Conservation (phyloP, 1,140 invertebrate species). For the Drosophila paulistorum region DNA sequence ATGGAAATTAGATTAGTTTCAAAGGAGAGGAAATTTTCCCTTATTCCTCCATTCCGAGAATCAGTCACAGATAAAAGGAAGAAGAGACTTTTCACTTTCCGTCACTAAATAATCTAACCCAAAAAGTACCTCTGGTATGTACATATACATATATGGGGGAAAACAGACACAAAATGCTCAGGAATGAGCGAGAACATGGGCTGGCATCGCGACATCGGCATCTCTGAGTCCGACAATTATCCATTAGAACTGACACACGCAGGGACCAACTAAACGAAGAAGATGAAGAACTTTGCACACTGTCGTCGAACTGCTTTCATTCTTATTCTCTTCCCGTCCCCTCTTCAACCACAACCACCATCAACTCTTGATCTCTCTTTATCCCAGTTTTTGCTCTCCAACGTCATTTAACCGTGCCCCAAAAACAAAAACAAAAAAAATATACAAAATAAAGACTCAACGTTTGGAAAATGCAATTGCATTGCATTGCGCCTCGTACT, state of each 20-base stretch:
- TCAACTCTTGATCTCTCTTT: neutral
- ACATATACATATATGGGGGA: slow-evolving; percentile 9
- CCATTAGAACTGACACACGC: slow-evolving; percentile 78
- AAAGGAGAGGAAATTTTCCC: too few relatives aligned
- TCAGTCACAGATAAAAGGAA: too few relatives aligned
- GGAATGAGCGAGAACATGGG: slow-evolving; percentile 32
- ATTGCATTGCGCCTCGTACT: slow-evolving; percentile 25
- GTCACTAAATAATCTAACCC: slow-evolving; percentile 31
- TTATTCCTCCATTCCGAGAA: too few relatives aligned
- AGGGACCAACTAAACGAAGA: slow-evolving; percentile 41
- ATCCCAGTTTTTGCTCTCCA: neutral
- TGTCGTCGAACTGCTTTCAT: slow-evolving; percentile 19
- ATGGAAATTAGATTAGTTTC: too few relatives aligned
- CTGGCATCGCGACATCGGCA: slow-evolving; percentile 41
- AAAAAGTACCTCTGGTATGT: slow-evolving; percentile 29
- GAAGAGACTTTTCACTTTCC: neutral
- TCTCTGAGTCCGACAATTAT: slow-evolving; percentile 72
- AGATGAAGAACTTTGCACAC: slow-evolving; percentile 36
- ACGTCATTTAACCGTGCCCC: slow-evolving; percentile 9
- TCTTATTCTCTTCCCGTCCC: neutral
- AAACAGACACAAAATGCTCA: too few relatives aligned
- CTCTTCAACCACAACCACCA: neutral
- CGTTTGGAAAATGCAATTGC: slow-evolving; percentile 68
- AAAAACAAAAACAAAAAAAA: neutral
- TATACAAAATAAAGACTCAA: neutral